These are phyloP conservation scores for Ophion obscuratus DNA, from an alignment of 2,888 invertebrate species.

Conservation along the genomic window DNA sequence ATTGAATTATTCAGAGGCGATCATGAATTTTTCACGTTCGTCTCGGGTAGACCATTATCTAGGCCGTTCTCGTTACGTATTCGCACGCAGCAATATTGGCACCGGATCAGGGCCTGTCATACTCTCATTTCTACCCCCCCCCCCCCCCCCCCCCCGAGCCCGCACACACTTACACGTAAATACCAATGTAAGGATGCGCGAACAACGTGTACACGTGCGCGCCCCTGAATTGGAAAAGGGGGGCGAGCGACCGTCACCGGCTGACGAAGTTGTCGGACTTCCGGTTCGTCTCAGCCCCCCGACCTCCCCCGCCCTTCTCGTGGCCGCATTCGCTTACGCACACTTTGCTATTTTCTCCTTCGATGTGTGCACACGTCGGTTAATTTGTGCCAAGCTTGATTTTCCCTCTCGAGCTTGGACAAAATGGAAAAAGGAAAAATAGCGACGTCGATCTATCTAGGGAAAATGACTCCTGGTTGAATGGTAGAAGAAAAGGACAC, in stretches of 20 bases:
- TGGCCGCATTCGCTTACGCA: constrained; percentile 33
- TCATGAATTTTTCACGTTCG: background rate
- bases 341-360: constrained; percentile 27
- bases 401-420: background rate
- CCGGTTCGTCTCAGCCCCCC: constrained; percentile 44
- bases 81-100: constrained; percentile 51
- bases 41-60: constrained; percentile 18
- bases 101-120: constrained; percentile 41
- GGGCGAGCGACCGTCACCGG: constrained; percentile 63
- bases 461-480: background rate
- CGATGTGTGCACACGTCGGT: background rate
- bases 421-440: background rate
- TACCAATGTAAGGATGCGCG: constrained; percentile 29
- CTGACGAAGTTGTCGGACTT: constrained; percentile 68
- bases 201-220: constrained; percentile 54
- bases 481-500: background rate
- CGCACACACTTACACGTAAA: background rate
- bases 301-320: background rate
- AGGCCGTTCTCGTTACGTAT: constrained; percentile 3
- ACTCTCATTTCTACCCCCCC: background rate
- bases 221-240: constrained; percentile 43
- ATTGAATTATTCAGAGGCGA: background rate
- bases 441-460: too few species aligned
- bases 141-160: too few species aligned
- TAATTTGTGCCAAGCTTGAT: background rate